Evolutionary conservation across 1,140 invertebrate genomes (phyloP), one percentile per base, ranked within the genome.

Genomic region (Cherax quadricarinatus): DNA sequence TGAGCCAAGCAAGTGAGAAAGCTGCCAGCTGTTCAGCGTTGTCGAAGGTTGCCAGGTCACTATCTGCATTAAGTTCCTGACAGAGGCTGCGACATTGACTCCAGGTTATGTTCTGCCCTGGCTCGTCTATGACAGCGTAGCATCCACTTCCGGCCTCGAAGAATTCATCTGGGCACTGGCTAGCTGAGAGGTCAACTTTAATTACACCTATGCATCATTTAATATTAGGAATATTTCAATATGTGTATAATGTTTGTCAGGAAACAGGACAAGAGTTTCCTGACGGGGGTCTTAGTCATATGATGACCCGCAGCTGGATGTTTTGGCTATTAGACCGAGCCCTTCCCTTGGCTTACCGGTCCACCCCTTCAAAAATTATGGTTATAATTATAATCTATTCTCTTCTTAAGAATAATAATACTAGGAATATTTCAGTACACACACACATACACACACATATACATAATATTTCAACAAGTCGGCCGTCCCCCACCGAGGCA

Each of bases 11-110:
- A 12, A 16, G 12, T 6, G 82, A 84, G 82, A 84, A 84, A 3
- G 82, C 82, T 21, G 62, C 82, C 14, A 84, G 82, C 9, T 84
- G 82, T 30, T 84, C 82, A 60, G 82, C 82, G 24, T 84, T n/a
- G 53, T 84, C 82, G 53, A 84, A 84, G 53, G 53, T 84, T n/a
- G 82, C 82, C 53, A 84, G 51, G n/a, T 84, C 82, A 1, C 0
- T 53, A 14, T 12, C 10, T 16, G 53, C 7, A 12, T 53, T 9
- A 5, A 84, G 24, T 6, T 62, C 82, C 82, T 60, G 51, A 14
- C 82, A 84, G 53, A 57, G 57, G 18, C 0, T 30, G 49, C 82
- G 82, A 30, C 82, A 84, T 21, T 62, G 53, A 30, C 14, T 21
- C 82, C 82, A 84, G 1, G 82, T 84, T 48, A 84, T 21, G 53